Evolutionary conservation across 1,140 invertebrate species (phyloP), one percentile per base, ranked within the genome.

Genomic region (Lepeophtheirus salmonis): DNA sequence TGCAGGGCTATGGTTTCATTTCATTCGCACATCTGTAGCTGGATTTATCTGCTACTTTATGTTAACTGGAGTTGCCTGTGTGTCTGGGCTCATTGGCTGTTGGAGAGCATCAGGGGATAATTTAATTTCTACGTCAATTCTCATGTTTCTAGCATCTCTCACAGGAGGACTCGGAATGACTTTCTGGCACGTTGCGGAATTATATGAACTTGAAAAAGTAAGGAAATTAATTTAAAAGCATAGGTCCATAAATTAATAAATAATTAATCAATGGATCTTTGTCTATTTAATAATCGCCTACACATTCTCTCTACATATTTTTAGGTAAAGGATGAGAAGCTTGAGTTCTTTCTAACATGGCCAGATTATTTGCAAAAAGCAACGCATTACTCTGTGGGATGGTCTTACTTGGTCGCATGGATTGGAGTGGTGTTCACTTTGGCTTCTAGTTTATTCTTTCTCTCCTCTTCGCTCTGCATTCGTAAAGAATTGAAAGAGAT

Each of bases 51-150:
- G 86, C 22, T 80, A 83, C 12, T 92, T 91, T 73, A 76, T 89
- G 66, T 79, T 83, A 16, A 80, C 89, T 62, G 89, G 89, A 72
- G 80, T 86, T 64, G 84, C 87, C 1, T 90, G 91, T 73, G 89
- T 86, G 80, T 89, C 86, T 25, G 88, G 88, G 53, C 80, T 92
- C 13, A 80, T 82, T 41, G 85, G 88, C 65, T 91, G 87, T 68
- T 91, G 87, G 86, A 83, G 84, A 72, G 77, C 86, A 67, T 89
- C 86, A 50, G 84, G 86, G 1, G 86, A 86, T 63, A 89, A 89
- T 67, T 86, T 92, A 62, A 88, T 89, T 12, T 84, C 86, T n/a
- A 92, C 88, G 0, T 88, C 88, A 3, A 86, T 90, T 64, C 74
- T 92, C 13, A 85, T 90, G 79, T 76, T 91, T 50, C 76, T 89